Percentiles rank a stretch among this genome's conserved stretches.
These are phyloP conservation scores for Xenotilapia caudafasciata DNA, from an alignment of 2,113 vertebrate genomes.

Conservation along the genomic window DNA sequence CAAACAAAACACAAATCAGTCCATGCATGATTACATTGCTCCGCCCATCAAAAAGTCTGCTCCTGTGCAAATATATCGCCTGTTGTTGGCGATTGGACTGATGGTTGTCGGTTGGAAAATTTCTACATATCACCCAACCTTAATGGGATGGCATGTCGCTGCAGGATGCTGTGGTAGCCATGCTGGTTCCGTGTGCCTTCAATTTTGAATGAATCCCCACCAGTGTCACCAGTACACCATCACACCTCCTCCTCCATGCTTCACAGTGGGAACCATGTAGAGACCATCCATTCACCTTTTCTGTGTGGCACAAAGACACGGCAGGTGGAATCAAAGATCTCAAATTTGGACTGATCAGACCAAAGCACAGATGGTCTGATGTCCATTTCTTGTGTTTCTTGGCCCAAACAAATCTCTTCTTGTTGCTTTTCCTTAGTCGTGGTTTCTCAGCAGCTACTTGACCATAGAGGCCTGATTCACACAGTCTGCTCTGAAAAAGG, in stretches of 20 bases:
- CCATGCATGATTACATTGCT: not conserved
- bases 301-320: not conserved
- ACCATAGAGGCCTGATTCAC: not conserved
- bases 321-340: not conserved
- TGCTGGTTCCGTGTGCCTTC: not conserved
- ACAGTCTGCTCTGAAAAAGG: not conserved
- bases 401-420: not conserved
- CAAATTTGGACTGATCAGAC: not conserved
- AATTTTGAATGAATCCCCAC: not conserved
- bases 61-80: not conserved
- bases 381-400: accelerated
- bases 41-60: not conserved
- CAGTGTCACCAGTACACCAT: not conserved
- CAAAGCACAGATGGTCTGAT: not conserved
- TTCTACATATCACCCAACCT: not conserved
- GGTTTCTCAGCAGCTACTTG: not conserved
- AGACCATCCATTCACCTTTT: not conserved
- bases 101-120: not conserved
- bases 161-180: not conserved
- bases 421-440: not conserved
- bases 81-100: not conserved
- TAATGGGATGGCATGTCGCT: not conserved
- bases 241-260: not conserved
- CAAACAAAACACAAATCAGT: not conserved
- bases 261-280: not conserved